These are phyloP conservation scores for Aulostomus chinensis DNA, from an alignment of 2,797 vertebrate species.

Conservation along the genomic window DNA sequence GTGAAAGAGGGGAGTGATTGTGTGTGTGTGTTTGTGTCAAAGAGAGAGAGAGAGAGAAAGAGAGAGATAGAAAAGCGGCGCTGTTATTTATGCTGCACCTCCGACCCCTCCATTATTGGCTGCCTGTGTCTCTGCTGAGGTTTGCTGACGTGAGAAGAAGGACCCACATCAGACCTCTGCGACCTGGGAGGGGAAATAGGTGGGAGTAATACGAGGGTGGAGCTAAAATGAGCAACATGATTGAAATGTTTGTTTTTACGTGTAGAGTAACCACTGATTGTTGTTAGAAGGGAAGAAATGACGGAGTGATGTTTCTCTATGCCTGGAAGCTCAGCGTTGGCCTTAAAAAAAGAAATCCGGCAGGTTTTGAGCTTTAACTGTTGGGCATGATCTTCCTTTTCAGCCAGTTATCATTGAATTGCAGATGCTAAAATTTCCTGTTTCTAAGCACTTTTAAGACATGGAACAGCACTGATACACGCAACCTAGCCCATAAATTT, in stretches of 20 bases:
- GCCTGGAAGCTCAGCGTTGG: too few relatives aligned
- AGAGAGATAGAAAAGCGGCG: conserved; percentile 41
- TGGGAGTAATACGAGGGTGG: conserved; percentile 41
- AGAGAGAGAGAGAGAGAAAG: conserved; percentile 32
- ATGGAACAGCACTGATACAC: too few relatives aligned
- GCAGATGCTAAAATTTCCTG: too few relatives aligned
- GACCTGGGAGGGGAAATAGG: conserved; percentile 24
- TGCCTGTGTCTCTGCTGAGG: conserved; percentile 56
- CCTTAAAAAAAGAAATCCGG: too few relatives aligned
- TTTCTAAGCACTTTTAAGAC: too few relatives aligned
- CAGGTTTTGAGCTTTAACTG: too few relatives aligned
- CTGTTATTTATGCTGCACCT: conserved; percentile 68
- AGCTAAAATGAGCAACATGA: conserved; percentile 19
- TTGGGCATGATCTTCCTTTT: too few relatives aligned
- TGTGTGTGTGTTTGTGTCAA: conserved; percentile 17
- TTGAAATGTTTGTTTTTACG: conserved; percentile 31
- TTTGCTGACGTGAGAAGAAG: conserved; percentile 61
- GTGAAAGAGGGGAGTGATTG: conserved; percentile 24
- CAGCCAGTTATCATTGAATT: too few relatives aligned
- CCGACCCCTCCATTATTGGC: conserved; percentile 54
- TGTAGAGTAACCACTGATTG: conserved; percentile 29
- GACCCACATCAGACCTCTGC: conserved; percentile 34
- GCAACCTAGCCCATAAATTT: too few relatives aligned
- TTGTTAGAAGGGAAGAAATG: too few relatives aligned
- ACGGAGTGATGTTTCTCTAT: too few relatives aligned